Percentiles rank a stretch among this genome's conserved stretches.
Conservation (phyloP, 2,888 invertebrate genomes). For the Aquatica leii region DNA sequence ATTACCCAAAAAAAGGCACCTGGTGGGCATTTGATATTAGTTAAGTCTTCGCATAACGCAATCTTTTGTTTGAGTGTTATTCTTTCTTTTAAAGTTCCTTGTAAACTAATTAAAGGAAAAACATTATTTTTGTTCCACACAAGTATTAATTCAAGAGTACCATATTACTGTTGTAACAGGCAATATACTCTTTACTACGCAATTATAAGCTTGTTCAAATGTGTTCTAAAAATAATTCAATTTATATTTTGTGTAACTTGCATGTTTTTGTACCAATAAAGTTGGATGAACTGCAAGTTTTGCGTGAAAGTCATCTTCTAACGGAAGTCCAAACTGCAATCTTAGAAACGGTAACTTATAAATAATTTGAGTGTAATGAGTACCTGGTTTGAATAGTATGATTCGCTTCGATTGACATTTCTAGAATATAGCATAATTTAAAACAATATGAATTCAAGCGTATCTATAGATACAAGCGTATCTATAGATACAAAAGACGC, state of each 20-base stretch:
- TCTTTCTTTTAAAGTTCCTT: background rate
- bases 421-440: no score
- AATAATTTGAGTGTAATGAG: background rate
- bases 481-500: no score
- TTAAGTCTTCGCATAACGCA: background rate
- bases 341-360: constrained; percentile 18
- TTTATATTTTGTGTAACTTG: no score
- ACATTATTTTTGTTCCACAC: background rate
- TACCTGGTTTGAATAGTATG: no score
- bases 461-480: no score
- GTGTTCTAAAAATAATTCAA: no score
- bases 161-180: no score
- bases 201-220: no score
- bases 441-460: no score
- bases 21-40: constrained; percentile 20
- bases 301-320: constrained; percentile 40
- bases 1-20: constrained; percentile 38
- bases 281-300: constrained; percentile 39
- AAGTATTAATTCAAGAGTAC: background rate
- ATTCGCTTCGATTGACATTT: no score
- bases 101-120: background rate
- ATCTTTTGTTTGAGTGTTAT: background rate
- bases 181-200: no score
- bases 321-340: constrained; percentile 42
- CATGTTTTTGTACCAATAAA: constrained; percentile 33